These are phyloP conservation scores for Coreoperca whiteheadi DNA, from an alignment of 2,113 vertebrate species.

Conservation along the genomic window DNA sequence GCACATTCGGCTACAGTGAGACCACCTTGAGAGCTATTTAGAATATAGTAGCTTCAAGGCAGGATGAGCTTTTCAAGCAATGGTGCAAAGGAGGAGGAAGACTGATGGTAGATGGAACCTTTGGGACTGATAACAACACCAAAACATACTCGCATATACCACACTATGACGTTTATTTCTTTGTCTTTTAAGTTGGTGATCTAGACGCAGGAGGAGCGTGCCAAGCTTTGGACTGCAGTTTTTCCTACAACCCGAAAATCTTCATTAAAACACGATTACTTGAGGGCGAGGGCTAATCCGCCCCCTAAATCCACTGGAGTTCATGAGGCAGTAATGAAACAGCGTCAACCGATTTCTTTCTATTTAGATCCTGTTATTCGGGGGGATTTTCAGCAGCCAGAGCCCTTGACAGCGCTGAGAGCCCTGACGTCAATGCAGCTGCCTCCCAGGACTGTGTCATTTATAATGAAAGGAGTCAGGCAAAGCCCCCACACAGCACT, in stretches of 20 bases:
- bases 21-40: conserved; percentile 20
- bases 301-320: conserved; percentile 50
- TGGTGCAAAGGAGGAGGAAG: conserved; percentile 20
- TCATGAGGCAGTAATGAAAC: conserved; percentile 63
- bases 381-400: conserved; percentile 65
- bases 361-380: conserved; percentile 69
- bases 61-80: conserved; percentile 7
- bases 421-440: conserved; percentile 81
- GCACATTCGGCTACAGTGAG: conserved; percentile 46
- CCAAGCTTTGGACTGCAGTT: conserved; percentile 26
- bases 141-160: not conserved
- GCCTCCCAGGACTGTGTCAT: conserved; percentile 80
- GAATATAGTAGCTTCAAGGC: conserved; percentile 5
- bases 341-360: conserved; percentile 55
- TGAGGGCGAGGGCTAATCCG: conserved; percentile 52
- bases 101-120: not conserved
- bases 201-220: conserved; percentile 1
- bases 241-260: conserved; percentile 32
- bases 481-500: conserved; percentile 63
- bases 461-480: conserved; percentile 78
- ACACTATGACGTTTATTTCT: not conserved
- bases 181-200: conserved; percentile 3
- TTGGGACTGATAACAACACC: not conserved
- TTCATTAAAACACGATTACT: conserved; percentile 65
- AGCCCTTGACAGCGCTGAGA: conserved; percentile 65